Base-by-base conservation (phyloP, 2,888 invertebrate species). In the Fragum whitleyi region DNA sequence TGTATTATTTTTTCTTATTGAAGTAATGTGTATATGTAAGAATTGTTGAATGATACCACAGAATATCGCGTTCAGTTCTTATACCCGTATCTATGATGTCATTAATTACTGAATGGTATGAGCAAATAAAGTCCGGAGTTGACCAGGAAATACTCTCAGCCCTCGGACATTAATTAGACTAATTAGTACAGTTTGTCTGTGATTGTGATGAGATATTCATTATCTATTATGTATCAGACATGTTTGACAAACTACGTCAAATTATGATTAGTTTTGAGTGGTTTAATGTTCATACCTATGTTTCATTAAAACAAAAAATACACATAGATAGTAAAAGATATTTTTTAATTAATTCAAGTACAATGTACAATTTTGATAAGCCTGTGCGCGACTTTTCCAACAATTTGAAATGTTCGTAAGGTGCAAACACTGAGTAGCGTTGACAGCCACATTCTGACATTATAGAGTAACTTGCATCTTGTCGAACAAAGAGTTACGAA, bases 121-220 rank as follows among this genome's bases (percentile, higher is more conserved):
- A 57, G 57, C 23, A 57, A 57, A 57, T 26, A 26, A 57, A 57
- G 57, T 57, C 57, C 23, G 57, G 28, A 57, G 57, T 28, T 57
- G 57, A 57, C 57, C 23, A 26, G 57, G 57, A 57, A 28, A 28
- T 57, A 16, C 57, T 57, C 57, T 47, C n/a, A 57, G 57, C 28
- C 28, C 26, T 23, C 26, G 57, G 57, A 26, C 57, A 57, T 23
- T 26, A 57, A 57, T 57, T 26, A 57, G 7, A 3, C 16, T 19
- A 57, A 28, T 14, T 57, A 23, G 23, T 57, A 23, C n/a, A n/a
- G n/a, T n/a, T n/a, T n/a, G n/a, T n/a, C n/a, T n/a, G n/a, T 19
- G 47, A 19, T 47, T 47, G 28, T 57, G 7, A 23, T 5, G 16
- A 26, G 14, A 28, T 57, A 57, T 7, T 3, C 5, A 19, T 57